Evolutionary conservation across 2,888 invertebrate genomes (phyloP), one percentile per base, ranked within the genome.

Genomic region (Oxytorus armatus): DNA sequence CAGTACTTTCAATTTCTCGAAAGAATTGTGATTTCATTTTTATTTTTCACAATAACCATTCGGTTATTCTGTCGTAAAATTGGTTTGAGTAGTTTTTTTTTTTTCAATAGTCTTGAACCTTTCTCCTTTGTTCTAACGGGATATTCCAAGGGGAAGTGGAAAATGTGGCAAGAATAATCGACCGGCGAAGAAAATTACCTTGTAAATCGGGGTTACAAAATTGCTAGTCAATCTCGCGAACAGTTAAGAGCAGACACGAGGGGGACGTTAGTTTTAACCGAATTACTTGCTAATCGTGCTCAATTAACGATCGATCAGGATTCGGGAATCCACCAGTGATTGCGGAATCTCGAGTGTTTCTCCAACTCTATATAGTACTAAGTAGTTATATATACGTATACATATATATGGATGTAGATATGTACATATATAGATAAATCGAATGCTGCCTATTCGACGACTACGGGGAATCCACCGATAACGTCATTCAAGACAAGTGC

Each of bases 241-340:
- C 44, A 10, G 33, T 29, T 21, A 21, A 42, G 42, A 5, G n/a
- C 14, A 3, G 29, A 39, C 29, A 47, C 21, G 33, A 53, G 44
- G 57, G 39, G 57, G 65, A 53, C 29, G 42, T 57, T 72, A 29
- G 42, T 44, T 66, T 47, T 55, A 73, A 76, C 36, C 47, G 33
- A 73, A 77, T 77, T 55, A 68, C 55, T 77, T 18, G 29, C 59
- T 80, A 80, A 80, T 68, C 68, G 68, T 29, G 7, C 23, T 55
- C 3, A 63, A 77, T 80, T 73, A 73, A 73, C 76, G 61, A 72
- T 72, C 76, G 76, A 80, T 80, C 47, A 21, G 23, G 21, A 25
- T 29, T 21, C 33, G 25, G 73, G 68, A 61, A 80, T 80, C 53
- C 68, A 55, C 16, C 53, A 23, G 23, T 55, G 21, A 73, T 80